Base-by-base conservation (phyloP, 2,797 vertebrate species). In the Notolepis coatsorum region DNA sequence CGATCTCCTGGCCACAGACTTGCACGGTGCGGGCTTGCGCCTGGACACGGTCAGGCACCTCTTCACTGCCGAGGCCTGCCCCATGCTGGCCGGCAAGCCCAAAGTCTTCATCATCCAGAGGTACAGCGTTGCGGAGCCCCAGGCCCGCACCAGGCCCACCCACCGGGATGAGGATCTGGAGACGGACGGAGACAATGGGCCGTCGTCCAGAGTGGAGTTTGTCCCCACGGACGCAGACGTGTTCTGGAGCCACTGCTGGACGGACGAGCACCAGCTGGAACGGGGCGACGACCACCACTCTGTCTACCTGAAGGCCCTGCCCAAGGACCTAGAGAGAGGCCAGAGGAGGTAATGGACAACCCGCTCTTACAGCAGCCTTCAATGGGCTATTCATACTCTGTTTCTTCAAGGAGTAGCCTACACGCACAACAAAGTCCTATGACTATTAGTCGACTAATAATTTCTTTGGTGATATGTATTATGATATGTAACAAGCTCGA, bases 71-170 rank as follows among this genome's bases (percentile, higher is more conserved):
- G 88, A 93, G 0, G 33, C 4, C 0, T 99, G 96, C 65, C 93
- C 91, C 5, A 69, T 57, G 25, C 88, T 98, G 71, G 61, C 81
- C 0, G 96, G 95, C 50, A 99, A 98, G 74, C 97, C 97, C 0
- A 98, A 98, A 61, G 90, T 99, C 47, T 99, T 99, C 86, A 98
- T 99, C 70, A 90, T 99, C 81, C 96, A 98, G 86, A 95, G 78
- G 66, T 99, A 99, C 31, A 31, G 84, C 6, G 63, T 85, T 3
- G 39, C 83, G 0, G 48, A 79, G 4, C 49, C 13, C 9, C 21
- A 80, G 66, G 10, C 65, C 9, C 23, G 1, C 43, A 33, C 73
- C 68, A 69, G 9, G 7, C 17, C 2, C 12, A 4, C 23, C 1
- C 31, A 73, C 38, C 21, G 17, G 17, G 85, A 81, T 4, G 84